Base-by-base conservation (phyloP, 2,797 vertebrate species). In the Luscinia luscinia region DNA sequence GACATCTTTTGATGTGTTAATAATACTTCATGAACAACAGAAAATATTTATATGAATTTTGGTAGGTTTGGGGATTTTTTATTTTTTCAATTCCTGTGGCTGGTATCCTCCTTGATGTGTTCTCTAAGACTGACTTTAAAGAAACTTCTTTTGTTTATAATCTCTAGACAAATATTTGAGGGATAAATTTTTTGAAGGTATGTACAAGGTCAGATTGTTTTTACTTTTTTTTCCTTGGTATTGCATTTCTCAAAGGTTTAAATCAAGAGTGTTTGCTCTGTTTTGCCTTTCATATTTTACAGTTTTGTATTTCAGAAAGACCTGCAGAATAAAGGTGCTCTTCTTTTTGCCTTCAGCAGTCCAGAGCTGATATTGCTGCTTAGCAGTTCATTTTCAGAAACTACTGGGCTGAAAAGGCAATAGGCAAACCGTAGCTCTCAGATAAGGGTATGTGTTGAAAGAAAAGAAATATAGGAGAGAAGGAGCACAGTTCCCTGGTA, bases 161-260 rank as follows among this genome's bases (percentile, higher is more conserved):
- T 88, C 62, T 27, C 67, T 91, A 62, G 66, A 73, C 76, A 92
- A 92, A 94, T 88, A 91, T 91, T 92, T 92, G 79, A 91, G 63
- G 38, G 34, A 40, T 72, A 30, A 36, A 63, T 66, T 84, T 75
- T 63, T 75, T 88, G 84, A 81, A 90, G 45, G 20, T 59, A 41
- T 41, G 8, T 83, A 49, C 76, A 87, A 95, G 76, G 87, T 91
- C 67, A 73, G 63, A 51, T 61, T 66, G 36, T 34, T 62, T 54
- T 83, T 58, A 17, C 6, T 4, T 28, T n/a, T 38, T 66, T 67
- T 81, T 59, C 28, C 61, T 81, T 41, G 16, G 26, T 75, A 41
- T 49, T 62, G 28, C 48, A 34, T 84, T 88, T 94, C 74, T 88
- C 51, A 69, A 28, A 96, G 77, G 41, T 78, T 88, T 78, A 41